phyloP scores from a whole-genome alignment of 23 tunicate species.

The Styela clava region DNA sequence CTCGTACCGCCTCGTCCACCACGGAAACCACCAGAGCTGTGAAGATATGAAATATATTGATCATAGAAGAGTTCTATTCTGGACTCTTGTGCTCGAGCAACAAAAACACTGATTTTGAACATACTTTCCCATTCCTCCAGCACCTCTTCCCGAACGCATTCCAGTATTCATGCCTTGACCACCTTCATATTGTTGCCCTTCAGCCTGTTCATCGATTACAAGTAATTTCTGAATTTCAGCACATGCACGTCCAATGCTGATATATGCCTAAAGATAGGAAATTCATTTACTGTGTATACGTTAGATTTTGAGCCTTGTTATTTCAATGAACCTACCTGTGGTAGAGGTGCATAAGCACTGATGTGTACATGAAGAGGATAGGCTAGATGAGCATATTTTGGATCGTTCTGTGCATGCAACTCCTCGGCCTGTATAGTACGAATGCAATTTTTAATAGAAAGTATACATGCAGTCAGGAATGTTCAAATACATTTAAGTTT shows the following conservation, averaged over 20 bases:
- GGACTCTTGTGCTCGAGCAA: too few relatives aligned
- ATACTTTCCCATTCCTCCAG: background rate
- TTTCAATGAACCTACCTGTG: slow-evolving; percentile 46
- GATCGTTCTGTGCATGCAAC: slow-evolving; percentile 38
- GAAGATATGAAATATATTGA: too few relatives aligned
- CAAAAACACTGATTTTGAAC: too few relatives aligned
- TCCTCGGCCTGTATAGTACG: slow-evolving; percentile 56
- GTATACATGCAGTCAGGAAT: background rate
- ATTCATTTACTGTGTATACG: background rate
- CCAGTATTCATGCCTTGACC: slow-evolving; percentile 6
- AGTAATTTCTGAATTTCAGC: slow-evolving; percentile 68
- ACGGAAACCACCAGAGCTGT: background rate
- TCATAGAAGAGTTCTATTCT: too few relatives aligned
- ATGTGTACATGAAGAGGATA: slow-evolving; percentile 83
- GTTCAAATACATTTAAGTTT: too few relatives aligned
- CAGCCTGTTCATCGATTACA: slow-evolving; percentile 55
- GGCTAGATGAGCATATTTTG: slow-evolving; percentile 54
- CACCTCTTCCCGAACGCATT: background rate
- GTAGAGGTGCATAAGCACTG: slow-evolving; percentile 49
- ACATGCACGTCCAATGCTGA: slow-evolving; percentile 59
- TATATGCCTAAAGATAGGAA: slow-evolving; percentile 39
- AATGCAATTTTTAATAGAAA: too few relatives aligned
- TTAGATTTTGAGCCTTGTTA: slow-evolving; percentile 12
- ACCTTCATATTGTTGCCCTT: slow-evolving; percentile 15
- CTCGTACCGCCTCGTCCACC: background rate